Evolutionary conservation across 2,113 vertebrate genomes (phyloP).

Genomic region (Brienomyrus brachyistius): DNA sequence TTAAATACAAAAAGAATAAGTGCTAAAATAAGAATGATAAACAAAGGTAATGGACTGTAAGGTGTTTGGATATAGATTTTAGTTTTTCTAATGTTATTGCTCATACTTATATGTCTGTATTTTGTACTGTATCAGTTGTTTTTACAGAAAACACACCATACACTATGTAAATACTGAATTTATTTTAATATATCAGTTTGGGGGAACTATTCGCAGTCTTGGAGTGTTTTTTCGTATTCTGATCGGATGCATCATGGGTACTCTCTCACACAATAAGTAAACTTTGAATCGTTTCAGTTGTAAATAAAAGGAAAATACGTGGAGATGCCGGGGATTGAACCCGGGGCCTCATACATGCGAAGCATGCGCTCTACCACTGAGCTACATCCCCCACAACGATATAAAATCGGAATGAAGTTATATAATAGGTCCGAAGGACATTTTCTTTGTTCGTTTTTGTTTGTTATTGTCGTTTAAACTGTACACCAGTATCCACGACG

Average conservation of each 20-base stretch:
- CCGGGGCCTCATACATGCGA: constrained; percentile 76
- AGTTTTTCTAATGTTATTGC: not conserved
- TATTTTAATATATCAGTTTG: not conserved
- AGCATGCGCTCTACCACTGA: constrained; percentile 78
- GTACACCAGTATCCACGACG: not conserved
- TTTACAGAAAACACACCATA: not conserved
- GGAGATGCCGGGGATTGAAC: constrained; percentile 78
- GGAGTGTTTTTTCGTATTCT: not conserved
- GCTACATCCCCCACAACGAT: constrained; percentile 62
- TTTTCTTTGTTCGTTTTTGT: not conserved
- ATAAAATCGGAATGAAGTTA: not conserved
- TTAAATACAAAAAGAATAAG: not conserved
- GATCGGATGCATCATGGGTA: not conserved
- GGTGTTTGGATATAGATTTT: not conserved
- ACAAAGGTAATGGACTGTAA: not conserved
- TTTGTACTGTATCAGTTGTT: not conserved
- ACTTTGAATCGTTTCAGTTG: not conserved
- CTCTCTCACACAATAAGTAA: not conserved
- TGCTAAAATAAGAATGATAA: not conserved
- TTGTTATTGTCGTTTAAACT: not conserved
- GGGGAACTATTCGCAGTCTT: not conserved
- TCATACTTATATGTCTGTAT: no score
- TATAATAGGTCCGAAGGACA: not conserved
- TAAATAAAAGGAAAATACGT: constrained; percentile 17
- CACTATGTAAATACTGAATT: not conserved